Evolutionary conservation across 2,797 vertebrate genomes (phyloP), one percentile per base, ranked within the genome.

Genomic region (Pristis pectinata): DNA sequence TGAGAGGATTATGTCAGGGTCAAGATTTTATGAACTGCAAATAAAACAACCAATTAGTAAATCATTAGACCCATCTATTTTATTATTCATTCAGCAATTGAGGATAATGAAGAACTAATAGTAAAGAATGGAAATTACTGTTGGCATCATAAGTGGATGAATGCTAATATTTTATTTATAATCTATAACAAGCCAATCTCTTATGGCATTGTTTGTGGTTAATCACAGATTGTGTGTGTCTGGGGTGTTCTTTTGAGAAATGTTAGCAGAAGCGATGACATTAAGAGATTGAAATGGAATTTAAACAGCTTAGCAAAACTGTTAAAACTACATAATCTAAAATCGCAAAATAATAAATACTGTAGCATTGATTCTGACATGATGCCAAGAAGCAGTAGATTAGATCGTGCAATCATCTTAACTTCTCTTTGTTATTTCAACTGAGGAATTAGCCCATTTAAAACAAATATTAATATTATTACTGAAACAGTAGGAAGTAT

Each of bases 141-240:
- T 41, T 91, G 87, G 34, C n/a, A 22, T 41, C 37, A 91, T 67
- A 30, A 91, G 59, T 10, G 17, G 7, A 37, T 67, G 87, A 91
- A 67, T 41, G 87, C n/a, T 91, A 64, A 91, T 91, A 37, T 91
- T 41, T 91, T 91, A 91, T 67, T 91, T 91, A 91, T 91, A 41
- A 91, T 41, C 87, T 41, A 67, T 11, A 91, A 41, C n/a, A 10
- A 91, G n/a, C 59, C 64, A 37, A 91, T 91, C 19, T 67, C 59
- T 41, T 67, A 22, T 67, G 61, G 1, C 27, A 19, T n/a, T 19
- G 17, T 91, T 67, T 22, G 22, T 91, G n/a, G 87, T 41, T 19
- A 64, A 34, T 85, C 19, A 2, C 10, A 41, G 61, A 17, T 24
- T 91, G 37, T 91, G 37, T 91, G 24, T 10, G 37, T 61, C 59